Conservation (phyloP, 2,888 invertebrate genomes). For the Tipula unca region DNA sequence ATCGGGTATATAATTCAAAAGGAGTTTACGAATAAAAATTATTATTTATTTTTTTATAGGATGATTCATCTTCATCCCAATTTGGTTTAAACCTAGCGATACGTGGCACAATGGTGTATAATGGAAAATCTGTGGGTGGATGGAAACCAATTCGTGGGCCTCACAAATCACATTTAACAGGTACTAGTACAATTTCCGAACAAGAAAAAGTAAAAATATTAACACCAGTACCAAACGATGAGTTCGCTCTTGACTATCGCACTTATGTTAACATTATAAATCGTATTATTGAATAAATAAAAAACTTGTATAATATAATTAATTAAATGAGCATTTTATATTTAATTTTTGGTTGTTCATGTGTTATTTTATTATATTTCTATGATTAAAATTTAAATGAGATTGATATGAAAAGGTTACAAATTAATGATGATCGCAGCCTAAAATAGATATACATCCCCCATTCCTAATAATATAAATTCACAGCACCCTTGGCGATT, state of each 20-base stretch:
- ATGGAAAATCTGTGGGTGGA: slow-evolving; percentile 55
- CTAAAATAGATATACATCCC: background rate
- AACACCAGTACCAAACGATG: background rate
- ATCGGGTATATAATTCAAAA: slow-evolving; percentile 39
- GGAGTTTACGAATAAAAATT: background rate
- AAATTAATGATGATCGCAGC: background rate
- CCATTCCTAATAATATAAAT: background rate
- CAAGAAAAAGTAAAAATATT: background rate
- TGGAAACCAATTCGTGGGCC: slow-evolving; percentile 64
- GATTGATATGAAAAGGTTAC: background rate
- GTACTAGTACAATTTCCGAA: background rate
- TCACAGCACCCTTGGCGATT: background rate
- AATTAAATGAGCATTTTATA: background rate
- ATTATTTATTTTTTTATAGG: slow-evolving; percentile 23
- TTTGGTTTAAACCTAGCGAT: slow-evolving; percentile 56
- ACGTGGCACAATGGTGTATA: slow-evolving; percentile 63
- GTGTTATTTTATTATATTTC: background rate
- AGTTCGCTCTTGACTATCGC: background rate
- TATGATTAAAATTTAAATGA: background rate
- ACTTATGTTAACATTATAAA: background rate
- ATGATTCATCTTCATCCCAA: slow-evolving; percentile 29
- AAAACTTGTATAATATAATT: background rate
- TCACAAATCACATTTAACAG: background rate
- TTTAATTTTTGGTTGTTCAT: slow-evolving; percentile 1
- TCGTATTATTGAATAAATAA: background rate